phyloP scores from a whole-genome alignment of 2,888 invertebrate genomes.

The Tachystola acroxantha region DNA sequence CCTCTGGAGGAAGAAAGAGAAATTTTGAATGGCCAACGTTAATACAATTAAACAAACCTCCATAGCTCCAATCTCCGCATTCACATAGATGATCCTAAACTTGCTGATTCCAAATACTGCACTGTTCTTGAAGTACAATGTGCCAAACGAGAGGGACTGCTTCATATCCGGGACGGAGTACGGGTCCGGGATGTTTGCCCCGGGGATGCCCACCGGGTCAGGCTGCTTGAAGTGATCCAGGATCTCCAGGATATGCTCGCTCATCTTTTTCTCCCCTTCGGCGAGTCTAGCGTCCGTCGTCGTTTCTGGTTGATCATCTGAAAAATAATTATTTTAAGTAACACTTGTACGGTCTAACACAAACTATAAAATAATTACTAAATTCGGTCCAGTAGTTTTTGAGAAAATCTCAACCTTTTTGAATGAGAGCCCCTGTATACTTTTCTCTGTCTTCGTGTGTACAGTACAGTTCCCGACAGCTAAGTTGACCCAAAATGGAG shows the following conservation, averaged over 20 bases:
- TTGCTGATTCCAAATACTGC: conserved; percentile 87
- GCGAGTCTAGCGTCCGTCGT: conserved; percentile 24
- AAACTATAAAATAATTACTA: too few species aligned
- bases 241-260: conserved; percentile 83
- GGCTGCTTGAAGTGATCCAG: conserved; percentile 89
- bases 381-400: too few species aligned
- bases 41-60: conserved; percentile 81
- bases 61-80: conserved; percentile 86
- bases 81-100: conserved; percentile 84
- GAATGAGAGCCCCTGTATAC: too few species aligned
- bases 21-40: too few species aligned
- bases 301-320: conserved; percentile 16
- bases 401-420: too few species aligned
- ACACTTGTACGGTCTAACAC: too few species aligned
- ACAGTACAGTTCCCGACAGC: too few species aligned
- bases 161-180: conserved; percentile 87
- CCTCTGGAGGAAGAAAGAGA: too few species aligned
- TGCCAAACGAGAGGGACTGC: conserved; percentile 83
- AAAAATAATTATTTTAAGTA: too few species aligned
- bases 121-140: conserved; percentile 84
- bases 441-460: too few species aligned
- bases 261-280: conserved; percentile 82
- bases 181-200: conserved; percentile 88
- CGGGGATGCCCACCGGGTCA: conserved; percentile 89
- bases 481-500: too few species aligned